Percentiles rank a stretch among this genome's conserved stretches.
Conservation (phyloP, 2,113 vertebrate genomes). For the Anas platyrhynchos region DNA sequence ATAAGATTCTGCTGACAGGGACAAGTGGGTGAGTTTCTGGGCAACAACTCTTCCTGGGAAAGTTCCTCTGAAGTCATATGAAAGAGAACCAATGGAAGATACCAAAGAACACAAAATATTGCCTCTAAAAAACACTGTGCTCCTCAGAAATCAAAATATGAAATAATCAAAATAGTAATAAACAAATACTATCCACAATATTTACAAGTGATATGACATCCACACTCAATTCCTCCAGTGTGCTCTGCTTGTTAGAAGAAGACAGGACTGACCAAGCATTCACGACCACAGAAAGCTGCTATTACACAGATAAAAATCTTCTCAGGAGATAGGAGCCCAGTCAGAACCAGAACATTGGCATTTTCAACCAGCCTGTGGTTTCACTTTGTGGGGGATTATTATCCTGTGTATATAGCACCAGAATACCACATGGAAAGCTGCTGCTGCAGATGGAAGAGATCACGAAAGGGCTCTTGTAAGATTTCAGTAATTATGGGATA, state of each 20-base stretch:
- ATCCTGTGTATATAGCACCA: not conserved
- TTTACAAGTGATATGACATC: not conserved
- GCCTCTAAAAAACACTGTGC: not conserved
- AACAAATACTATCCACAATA: not conserved
- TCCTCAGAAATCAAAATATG: not conserved
- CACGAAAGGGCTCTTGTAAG: not conserved
- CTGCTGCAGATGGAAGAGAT: not conserved
- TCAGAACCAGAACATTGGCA: not conserved
- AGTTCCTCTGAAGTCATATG: not conserved
- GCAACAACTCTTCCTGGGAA: not conserved
- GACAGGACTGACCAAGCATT: not conserved
- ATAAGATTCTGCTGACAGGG: not conserved
- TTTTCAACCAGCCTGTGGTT: not conserved
- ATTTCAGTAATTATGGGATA: not conserved
- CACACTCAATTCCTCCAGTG: not conserved
- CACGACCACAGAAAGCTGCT: accelerated
- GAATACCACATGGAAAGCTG: not conserved
- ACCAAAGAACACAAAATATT: not conserved
- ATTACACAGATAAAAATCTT: not conserved
- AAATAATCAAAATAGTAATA: not conserved
- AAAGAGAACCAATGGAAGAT: not conserved
- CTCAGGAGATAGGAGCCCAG: not conserved
- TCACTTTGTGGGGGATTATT: not conserved
- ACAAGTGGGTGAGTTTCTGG: not conserved
- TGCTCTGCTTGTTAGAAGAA: not conserved